Evolutionary conservation across 2,888 invertebrate genomes (phyloP).

Genomic region (Pocota personata): DNA sequence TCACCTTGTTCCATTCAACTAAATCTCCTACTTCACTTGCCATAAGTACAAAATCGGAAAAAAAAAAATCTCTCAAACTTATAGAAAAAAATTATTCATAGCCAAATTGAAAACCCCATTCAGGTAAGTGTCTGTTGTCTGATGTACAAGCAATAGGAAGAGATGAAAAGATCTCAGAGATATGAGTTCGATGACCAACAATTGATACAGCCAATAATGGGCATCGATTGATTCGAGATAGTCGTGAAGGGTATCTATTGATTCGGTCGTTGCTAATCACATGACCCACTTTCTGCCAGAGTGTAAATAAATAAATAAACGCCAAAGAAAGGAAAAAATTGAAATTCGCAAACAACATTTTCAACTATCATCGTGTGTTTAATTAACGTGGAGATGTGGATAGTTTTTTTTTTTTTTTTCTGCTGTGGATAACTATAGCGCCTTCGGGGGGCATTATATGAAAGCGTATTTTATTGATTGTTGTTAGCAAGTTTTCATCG

Average conservation of each 20-base stretch:
- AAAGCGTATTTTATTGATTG: constrained; percentile 1
- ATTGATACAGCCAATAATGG: constrained; percentile 39
- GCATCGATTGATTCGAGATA: constrained; percentile 20
- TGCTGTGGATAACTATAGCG: neutral
- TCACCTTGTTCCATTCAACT: neutral
- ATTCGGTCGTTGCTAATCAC: constrained; percentile 6
- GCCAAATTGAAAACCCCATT: neutral
- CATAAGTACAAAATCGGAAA: neutral
- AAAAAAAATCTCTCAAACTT: neutral
- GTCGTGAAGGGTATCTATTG: neutral
- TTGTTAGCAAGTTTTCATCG: neutral
- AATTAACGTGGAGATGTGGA: constrained; percentile 4
- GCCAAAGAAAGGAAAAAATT: neutral
- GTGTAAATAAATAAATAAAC: constrained; percentile 20
- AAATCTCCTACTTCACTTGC: neutral
- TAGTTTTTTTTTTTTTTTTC: neutral
- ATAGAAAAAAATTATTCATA: neutral
- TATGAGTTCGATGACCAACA: constrained; percentile 39
- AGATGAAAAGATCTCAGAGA: neutral
- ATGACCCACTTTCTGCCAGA: constrained; percentile 41
- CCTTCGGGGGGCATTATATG: neutral
- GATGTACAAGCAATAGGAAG: neutral
- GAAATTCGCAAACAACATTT: constrained; percentile 8
- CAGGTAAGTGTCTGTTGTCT: neutral
- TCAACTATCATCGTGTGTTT: constrained; percentile 1